Base-by-base conservation (phyloP, 2,113 vertebrate genomes). In the Mesocricetus auratus region DNA sequence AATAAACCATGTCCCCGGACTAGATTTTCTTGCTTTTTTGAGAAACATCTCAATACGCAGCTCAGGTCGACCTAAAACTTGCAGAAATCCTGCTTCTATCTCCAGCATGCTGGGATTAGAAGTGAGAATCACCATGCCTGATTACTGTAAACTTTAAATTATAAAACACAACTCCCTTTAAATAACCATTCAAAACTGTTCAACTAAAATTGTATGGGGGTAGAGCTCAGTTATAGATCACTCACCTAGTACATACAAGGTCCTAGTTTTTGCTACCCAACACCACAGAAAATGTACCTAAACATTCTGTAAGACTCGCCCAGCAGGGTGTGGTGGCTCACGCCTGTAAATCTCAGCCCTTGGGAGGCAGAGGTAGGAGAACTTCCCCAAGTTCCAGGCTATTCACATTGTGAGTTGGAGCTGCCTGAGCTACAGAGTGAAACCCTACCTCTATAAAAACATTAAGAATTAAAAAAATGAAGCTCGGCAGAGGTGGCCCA, bases 151-250 rank as follows among this genome's bases (percentile, higher is more conserved):
- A 81, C 77, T 89, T 58, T 82, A 92, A 78, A 77, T 82, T 39
- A 58, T 90, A 89, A 82, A 95, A 90, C 26, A 78, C 53, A 78
- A n/a, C n/a, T 11, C 11, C 12, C 66, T 56, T 77, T 85, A 83
- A 86, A 90, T 83, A 93, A 78, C 53, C 31, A 89, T 45, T 93
- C 71, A 91, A 96, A 89, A 87, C 47, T 88, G 36, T 17, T 56
- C 66, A 71, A 83, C 19, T 83, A 87, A 86, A 93, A 68, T 26
- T 86, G 33, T 42, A 78, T 58, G 42, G 13, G 39, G 45, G 26
- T 66, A 36, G n/a, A 66, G 79, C 10, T 86, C 36, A 86, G 69
- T 7, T 75, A 81, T 39, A 86, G 47, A 79, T 33, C 12, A 93
- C 15, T 60, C 74, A 53, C 39, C 79, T 13, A 74, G 75, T 17